A percentile compares a stretch with the other conserved stretches of the same genome.
phyloP scores from a whole-genome alignment of 2,113 vertebrate genomes.

The Pseudorasbora parva region DNA sequence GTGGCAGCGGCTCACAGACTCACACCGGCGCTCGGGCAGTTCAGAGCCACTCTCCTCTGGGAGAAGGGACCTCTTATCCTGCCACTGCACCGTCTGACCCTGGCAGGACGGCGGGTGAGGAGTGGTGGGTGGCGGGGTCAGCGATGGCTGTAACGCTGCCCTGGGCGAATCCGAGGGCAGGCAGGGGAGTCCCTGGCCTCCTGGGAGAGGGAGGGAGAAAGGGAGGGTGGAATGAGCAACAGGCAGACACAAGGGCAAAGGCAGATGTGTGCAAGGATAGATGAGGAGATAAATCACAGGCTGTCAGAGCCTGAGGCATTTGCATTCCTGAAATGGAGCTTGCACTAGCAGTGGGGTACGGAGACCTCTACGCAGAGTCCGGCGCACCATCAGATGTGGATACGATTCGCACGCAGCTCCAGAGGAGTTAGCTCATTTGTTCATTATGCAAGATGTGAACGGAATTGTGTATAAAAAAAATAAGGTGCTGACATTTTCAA shows the following conservation, averaged over 20 bases:
- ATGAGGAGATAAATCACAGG: constrained; percentile 80
- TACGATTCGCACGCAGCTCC: constrained; percentile 19
- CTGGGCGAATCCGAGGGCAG: constrained; percentile 33
- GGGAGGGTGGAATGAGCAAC: constrained; percentile 72
- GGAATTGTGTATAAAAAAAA: not conserved
- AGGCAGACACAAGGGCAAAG: constrained; percentile 79
- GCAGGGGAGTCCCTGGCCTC: constrained; percentile 65
- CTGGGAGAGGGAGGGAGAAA: constrained; percentile 60
- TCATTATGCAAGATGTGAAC: not conserved
- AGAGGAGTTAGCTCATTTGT: constrained; percentile 16
- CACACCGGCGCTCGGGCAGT: constrained; percentile 56
- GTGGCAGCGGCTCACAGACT: constrained; percentile 44
- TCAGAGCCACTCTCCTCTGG: constrained; percentile 61
- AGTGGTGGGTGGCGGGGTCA: constrained; percentile 40
- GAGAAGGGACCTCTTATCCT: constrained; percentile 60
- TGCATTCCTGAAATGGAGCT: constrained; percentile 81
- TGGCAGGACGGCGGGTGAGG: constrained; percentile 19
- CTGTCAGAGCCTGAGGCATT: constrained; percentile 75
- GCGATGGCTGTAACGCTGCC: constrained; percentile 25
- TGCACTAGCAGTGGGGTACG: constrained; percentile 27
- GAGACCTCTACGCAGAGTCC: constrained; percentile 42
- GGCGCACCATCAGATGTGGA: constrained; percentile 21
- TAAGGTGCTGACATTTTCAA: not conserved
- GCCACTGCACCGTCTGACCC: constrained; percentile 59
- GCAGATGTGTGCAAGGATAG: constrained; percentile 81